Evolutionary conservation across 1,140 invertebrate species (phyloP).

Genomic region (Prorops nasuta): DNA sequence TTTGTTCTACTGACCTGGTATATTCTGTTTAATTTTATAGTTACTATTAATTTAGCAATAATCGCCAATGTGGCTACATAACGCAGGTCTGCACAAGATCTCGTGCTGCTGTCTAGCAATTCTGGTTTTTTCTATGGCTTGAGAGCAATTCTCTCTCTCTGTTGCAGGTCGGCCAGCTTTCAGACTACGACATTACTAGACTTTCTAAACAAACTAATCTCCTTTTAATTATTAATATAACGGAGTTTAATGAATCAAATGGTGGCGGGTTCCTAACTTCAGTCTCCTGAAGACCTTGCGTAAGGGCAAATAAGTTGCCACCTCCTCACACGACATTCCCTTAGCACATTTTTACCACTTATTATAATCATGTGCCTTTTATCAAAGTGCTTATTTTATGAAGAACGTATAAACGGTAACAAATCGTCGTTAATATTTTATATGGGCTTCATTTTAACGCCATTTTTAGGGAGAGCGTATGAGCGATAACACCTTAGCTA

Average conservation of each 20-base stretch:
- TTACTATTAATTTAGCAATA: no score
- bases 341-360: background rate
- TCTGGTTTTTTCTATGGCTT: slow-evolving; percentile 44
- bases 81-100: no score
- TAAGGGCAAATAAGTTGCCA: slow-evolving; percentile 16
- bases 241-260: slow-evolving; percentile 30
- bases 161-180: slow-evolving; percentile 60
- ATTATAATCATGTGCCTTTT: background rate
- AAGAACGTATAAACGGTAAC: no score
- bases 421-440: no score
- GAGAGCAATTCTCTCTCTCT: slow-evolving; percentile 55
- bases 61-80: no score
- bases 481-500: no score
- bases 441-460: no score
- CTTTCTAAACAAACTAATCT: slow-evolving; percentile 45
- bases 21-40: slow-evolving; percentile 4
- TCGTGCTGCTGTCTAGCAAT: no score
- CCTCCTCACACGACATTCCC: slow-evolving; percentile 6
- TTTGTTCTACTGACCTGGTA: slow-evolving; percentile 21
- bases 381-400: background rate
- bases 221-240: slow-evolving; percentile 40
- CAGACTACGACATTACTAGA: slow-evolving; percentile 61
- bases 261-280: slow-evolving; percentile 45
- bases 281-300: slow-evolving; percentile 21
- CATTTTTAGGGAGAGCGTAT: no score